A percentile compares a stretch with the other conserved stretches of the same genome.
These are phyloP conservation scores for Halcyon chelicuti DNA, from an alignment of 2,797 vertebrate genomes.

Conservation along the genomic window DNA sequence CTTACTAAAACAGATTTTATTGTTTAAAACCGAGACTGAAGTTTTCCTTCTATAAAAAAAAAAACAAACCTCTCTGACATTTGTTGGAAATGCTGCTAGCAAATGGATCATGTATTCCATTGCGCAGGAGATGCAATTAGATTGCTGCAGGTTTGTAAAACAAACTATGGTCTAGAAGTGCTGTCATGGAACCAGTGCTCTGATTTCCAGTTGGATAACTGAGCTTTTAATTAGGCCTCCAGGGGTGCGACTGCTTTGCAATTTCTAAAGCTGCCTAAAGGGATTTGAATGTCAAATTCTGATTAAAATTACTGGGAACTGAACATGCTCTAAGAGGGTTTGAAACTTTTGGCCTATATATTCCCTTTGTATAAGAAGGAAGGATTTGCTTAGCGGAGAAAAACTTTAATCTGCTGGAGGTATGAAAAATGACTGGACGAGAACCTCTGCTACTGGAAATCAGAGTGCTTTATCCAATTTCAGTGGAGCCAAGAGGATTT, in stretches of 20 bases:
- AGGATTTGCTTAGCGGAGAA: background rate
- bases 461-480: background rate
- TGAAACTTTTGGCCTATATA: background rate
- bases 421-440: background rate
- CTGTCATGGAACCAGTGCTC: constrained; percentile 38
- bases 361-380: background rate
- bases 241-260: background rate
- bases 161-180: constrained; percentile 25
- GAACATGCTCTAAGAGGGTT: background rate
- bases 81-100: constrained; percentile 52
- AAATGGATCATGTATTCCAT: constrained; percentile 62
- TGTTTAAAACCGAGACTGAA: constrained; percentile 35
- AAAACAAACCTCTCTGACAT: constrained; percentile 43
- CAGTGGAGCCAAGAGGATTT: background rate
- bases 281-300: constrained; percentile 3
- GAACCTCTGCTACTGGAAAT: background rate
- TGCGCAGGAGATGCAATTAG: constrained; percentile 54
- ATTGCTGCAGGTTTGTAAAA: constrained; percentile 41
- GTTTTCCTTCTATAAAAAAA: constrained; percentile 57
- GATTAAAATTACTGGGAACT: background rate
- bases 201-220: constrained; percentile 21
- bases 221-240: constrained; percentile 45
- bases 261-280: background rate
- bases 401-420: background rate
- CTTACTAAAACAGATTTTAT: constrained; percentile 39